Evolutionary conservation across 2,888 invertebrate species (phyloP).

Genomic region (Euzophera pinguis): DNA sequence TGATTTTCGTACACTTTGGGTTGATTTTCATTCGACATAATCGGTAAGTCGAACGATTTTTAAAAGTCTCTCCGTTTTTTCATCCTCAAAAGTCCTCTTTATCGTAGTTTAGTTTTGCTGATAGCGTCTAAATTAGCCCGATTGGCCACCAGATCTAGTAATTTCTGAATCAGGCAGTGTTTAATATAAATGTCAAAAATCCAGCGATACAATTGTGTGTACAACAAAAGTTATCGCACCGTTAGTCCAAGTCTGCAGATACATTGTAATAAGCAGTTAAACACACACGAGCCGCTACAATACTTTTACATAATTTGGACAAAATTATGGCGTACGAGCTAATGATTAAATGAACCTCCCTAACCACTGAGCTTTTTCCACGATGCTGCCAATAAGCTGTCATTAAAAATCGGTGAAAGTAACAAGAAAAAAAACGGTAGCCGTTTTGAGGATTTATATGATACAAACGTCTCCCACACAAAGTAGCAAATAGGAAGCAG

Average conservation of each 20-base stretch:
- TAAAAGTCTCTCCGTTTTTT: too few species aligned
- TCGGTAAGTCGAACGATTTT: too few species aligned
- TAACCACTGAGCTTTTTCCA: conserved; percentile 44
- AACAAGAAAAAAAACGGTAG: conserved; percentile 39
- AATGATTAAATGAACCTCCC: conserved; percentile 47
- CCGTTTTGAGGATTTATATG: conserved; percentile 35
- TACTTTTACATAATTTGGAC: conserved; percentile 63
- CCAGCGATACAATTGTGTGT: conserved; percentile 24
- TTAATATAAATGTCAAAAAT: background rate
- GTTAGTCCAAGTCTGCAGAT: conserved; percentile 55
- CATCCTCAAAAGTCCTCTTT: too few species aligned
- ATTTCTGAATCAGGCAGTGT: too few species aligned
- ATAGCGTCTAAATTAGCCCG: too few species aligned
- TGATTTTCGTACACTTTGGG: too few species aligned
- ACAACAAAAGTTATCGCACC: conserved; percentile 45
- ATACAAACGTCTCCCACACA: conserved; percentile 29
- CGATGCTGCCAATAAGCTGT: conserved; percentile 38
- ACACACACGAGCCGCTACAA: conserved; percentile 57
- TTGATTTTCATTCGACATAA: too few species aligned
- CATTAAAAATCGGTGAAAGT: conserved; percentile 45
- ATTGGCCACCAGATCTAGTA: too few species aligned
- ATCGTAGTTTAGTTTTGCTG: too few species aligned
- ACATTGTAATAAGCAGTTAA: conserved; percentile 67
- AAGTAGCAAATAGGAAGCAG: conserved; percentile 52
- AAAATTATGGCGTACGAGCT: conserved; percentile 56